Conservation (phyloP, 1,140 invertebrate species). For the Lutraria rhynchaena region DNA sequence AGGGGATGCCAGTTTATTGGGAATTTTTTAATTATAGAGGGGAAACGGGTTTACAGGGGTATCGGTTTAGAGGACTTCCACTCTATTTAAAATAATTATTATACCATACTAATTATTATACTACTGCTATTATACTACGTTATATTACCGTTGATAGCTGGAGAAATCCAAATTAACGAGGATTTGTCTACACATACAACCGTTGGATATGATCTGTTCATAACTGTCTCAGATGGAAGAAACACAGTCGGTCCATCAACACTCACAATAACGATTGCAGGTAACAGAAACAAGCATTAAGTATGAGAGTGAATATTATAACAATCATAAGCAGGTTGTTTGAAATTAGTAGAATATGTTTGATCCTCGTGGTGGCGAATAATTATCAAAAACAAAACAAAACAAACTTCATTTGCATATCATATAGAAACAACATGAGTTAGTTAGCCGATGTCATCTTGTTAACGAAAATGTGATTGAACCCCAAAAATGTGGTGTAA, state of each 20-base stretch:
- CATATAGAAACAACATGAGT: neutral
- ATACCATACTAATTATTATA: too few relatives aligned
- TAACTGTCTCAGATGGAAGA: constrained; percentile 28
- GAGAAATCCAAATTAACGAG: constrained; percentile 6
- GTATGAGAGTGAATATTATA: too few relatives aligned
- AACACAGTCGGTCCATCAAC: constrained; percentile 30
- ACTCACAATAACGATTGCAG: constrained; percentile 27
- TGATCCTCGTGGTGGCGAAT: too few relatives aligned
- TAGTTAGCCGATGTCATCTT: neutral
- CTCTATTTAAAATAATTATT: too few relatives aligned
- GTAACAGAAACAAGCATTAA: too few relatives aligned
- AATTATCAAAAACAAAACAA: neutral
- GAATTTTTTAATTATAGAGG: too few relatives aligned
- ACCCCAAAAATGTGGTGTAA: neutral
- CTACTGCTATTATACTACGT: neutral
- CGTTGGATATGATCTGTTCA: constrained; percentile 23
- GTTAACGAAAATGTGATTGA: too few relatives aligned
- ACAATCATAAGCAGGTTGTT: neutral
- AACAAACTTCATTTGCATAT: neutral
- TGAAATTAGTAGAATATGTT: too few relatives aligned
- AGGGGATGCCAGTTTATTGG: too few relatives aligned
- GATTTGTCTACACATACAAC: constrained; percentile 25
- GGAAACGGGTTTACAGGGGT: too few relatives aligned
- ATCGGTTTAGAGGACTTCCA: too few relatives aligned
- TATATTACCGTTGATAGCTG: constrained; percentile 9